phyloP scores from a whole-genome alignment of 2,113 vertebrate species.

The Halichoeres trimaculatus region DNA sequence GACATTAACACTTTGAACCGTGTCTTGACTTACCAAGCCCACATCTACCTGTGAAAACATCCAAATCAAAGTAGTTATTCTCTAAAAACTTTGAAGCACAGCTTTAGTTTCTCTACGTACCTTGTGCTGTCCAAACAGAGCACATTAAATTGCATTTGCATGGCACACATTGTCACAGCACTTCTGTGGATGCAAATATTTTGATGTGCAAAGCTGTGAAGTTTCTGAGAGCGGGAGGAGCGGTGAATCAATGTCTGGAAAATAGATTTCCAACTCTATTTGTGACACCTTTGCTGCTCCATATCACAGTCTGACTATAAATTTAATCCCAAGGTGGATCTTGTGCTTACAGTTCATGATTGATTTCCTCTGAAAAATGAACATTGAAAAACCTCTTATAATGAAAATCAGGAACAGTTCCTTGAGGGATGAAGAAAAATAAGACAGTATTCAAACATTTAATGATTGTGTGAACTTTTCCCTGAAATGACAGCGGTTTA shows the following conservation, averaged over 20 bases:
- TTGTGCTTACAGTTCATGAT: slow-evolving; percentile 7
- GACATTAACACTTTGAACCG: slow-evolving; percentile 34
- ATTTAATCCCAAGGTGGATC: slow-evolving; percentile 13
- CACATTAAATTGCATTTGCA: not conserved
- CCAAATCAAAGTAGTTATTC: not conserved
- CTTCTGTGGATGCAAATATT: not conserved
- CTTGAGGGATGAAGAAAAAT: not conserved
- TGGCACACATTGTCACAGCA: not conserved
- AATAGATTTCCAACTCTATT: slow-evolving; percentile 6
- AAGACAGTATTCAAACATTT: not conserved
- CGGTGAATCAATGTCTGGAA: slow-evolving; percentile 22
- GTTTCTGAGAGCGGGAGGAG: not conserved
- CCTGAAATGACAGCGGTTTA: not conserved
- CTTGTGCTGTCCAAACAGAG: not conserved
- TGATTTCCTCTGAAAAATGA: slow-evolving; percentile 22
- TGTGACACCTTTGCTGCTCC: slow-evolving; percentile 15
- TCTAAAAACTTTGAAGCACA: slow-evolving; percentile 7
- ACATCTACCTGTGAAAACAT: slow-evolving; percentile 42
- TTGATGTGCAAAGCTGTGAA: slow-evolving; percentile 5
- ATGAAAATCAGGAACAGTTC: not conserved
- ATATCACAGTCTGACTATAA: slow-evolving; percentile 28
- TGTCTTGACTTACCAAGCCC: slow-evolving; percentile 41
- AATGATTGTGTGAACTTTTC: not conserved
- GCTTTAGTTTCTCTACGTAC: not conserved
- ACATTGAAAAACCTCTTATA: not conserved